These are phyloP conservation scores for Drosophila mercatorum DNA, from an alignment of 2,888 invertebrate genomes.

Conservation along the genomic window DNA sequence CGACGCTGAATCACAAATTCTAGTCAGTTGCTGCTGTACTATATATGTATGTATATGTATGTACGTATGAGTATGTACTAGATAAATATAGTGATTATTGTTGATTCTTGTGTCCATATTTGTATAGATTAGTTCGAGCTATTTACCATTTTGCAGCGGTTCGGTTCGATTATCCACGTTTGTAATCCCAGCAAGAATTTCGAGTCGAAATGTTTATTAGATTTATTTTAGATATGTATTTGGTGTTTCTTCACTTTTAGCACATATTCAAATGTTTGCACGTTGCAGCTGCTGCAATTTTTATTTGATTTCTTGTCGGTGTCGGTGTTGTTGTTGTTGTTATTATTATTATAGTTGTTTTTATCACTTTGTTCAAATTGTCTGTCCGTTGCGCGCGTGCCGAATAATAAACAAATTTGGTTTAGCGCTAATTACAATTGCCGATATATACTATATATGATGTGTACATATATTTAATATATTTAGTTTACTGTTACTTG, in stretches of 20 bases:
- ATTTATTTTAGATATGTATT: constrained; percentile 31
- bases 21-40: constrained; percentile 35
- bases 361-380: constrained; percentile 42
- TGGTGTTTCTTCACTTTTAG: constrained; percentile 43
- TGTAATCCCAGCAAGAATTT: constrained; percentile 48
- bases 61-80: neutral
- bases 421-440: constrained; percentile 33
- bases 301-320: constrained; percentile 20
- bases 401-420: constrained; percentile 56
- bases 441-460: constrained; percentile 33
- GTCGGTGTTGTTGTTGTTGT: constrained; percentile 11
- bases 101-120: constrained; percentile 24
- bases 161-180: constrained; percentile 37
- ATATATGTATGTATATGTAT: constrained; percentile 12
- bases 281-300: constrained; percentile 51
- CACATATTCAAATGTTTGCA: constrained; percentile 66
- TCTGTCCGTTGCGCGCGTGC: constrained; percentile 60
- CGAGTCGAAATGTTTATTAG: constrained; percentile 41
- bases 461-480: neutral
- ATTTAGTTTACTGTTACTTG: constrained; percentile 2
- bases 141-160: constrained; percentile 77
- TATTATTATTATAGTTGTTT: constrained; percentile 27
- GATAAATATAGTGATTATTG: constrained; percentile 19
- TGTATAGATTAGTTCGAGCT: constrained; percentile 19
- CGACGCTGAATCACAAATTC: constrained; percentile 72